Evolutionary conservation across 2,888 invertebrate species (phyloP).

Genomic region (Drosophila dives): DNA sequence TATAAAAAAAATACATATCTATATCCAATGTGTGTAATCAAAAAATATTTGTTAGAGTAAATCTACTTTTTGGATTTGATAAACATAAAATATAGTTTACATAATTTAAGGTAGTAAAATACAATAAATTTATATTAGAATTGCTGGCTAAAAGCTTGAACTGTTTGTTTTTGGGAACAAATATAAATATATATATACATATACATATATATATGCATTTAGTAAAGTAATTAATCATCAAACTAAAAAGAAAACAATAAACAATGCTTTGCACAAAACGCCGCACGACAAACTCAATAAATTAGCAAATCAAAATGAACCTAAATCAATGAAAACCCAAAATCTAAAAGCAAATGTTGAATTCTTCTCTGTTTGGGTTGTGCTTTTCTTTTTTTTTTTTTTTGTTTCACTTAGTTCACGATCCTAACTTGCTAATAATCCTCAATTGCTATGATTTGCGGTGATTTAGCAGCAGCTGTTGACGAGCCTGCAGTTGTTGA

Average conservation of each 20-base stretch:
- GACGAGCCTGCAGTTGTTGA: constrained; percentile 47
- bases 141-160: constrained; percentile 40
- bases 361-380: constrained; percentile 31
- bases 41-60: constrained; percentile 57
- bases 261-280: constrained; percentile 82
- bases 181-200: constrained; percentile 53
- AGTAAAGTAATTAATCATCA: constrained; percentile 52
- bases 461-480: constrained; percentile 81
- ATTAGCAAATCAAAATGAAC: constrained; percentile 53
- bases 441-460: constrained; percentile 84
- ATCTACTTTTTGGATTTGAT: constrained; percentile 70
- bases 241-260: constrained; percentile 69
- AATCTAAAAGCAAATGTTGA: constrained; percentile 36
- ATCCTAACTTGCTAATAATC: constrained; percentile 70
- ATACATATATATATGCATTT: constrained; percentile 45
- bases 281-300: constrained; percentile 79
- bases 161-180: constrained; percentile 35
- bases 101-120: constrained; percentile 44
- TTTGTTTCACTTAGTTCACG: constrained; percentile 50
- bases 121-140: constrained; percentile 44
- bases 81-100: constrained; percentile 48
- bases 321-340: constrained; percentile 34
- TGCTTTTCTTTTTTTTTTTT: constrained; percentile 60
- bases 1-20: constrained; percentile 66
- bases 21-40: constrained; percentile 62